These are phyloP conservation scores for Parotia lawesii DNA, from an alignment of 2,113 vertebrate species.

Conservation along the genomic window DNA sequence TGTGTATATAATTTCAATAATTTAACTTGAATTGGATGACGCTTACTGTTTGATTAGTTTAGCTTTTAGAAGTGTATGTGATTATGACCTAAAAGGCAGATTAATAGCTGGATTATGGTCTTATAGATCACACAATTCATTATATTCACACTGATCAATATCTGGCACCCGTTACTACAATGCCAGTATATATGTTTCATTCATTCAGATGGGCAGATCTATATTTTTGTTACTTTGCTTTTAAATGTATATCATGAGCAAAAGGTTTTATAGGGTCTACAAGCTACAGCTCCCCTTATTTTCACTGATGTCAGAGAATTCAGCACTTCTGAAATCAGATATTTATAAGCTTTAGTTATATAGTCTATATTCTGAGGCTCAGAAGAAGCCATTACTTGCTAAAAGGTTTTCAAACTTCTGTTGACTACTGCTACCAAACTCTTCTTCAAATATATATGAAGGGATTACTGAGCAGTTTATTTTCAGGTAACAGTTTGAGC, in stretches of 20 bases:
- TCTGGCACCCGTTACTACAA: slow-evolving; percentile 69
- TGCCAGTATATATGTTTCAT: slow-evolving; percentile 66
- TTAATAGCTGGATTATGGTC: slow-evolving; percentile 76
- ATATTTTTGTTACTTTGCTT: slow-evolving; percentile 68
- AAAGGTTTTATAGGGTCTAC: slow-evolving; percentile 33
- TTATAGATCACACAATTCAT: slow-evolving; percentile 78
- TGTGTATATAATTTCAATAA: slow-evolving; percentile 72
- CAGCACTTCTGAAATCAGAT: neutral
- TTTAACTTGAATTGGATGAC: slow-evolving; percentile 70
- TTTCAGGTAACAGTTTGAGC: slow-evolving; percentile 1
- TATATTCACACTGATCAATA: slow-evolving; percentile 76
- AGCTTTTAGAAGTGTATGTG: slow-evolving; percentile 69
- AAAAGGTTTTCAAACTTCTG: slow-evolving; percentile 10
- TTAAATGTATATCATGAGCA: slow-evolving; percentile 21
- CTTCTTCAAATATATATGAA: neutral
- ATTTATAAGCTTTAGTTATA: slow-evolving; percentile 9
- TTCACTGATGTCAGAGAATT: slow-evolving; percentile 12
- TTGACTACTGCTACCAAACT: slow-evolving; percentile 17
- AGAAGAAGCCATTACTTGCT: slow-evolving; percentile 24
- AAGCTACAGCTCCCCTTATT: slow-evolving; percentile 24
- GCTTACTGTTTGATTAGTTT: slow-evolving; percentile 68
- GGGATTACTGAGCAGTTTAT: neutral
- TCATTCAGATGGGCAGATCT: slow-evolving; percentile 66
- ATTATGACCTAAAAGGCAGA: slow-evolving; percentile 76
- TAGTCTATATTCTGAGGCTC: neutral